Evolutionary conservation across 2,888 invertebrate genomes (phyloP).

Genomic region (Willowsia nigromaculata): DNA sequence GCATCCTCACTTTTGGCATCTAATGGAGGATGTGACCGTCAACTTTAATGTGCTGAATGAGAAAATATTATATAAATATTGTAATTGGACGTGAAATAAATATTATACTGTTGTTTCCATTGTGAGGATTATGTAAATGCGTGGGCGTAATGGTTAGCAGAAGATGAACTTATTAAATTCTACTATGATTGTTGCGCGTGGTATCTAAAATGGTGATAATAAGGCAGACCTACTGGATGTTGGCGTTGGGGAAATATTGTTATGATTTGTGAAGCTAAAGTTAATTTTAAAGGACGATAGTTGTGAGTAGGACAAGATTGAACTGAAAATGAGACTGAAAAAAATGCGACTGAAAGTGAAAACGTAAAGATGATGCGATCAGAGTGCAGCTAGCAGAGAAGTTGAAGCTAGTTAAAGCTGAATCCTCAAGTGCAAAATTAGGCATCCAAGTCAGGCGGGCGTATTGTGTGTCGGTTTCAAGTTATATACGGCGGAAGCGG

Average conservation of each 20-base stretch:
- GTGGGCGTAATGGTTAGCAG: neutral
- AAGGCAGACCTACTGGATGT: neutral
- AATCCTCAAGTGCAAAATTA: neutral
- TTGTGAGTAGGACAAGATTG: neutral
- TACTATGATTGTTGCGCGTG: neutral
- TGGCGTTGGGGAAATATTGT: neutral
- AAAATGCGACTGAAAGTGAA: neutral
- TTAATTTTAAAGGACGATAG: neutral
- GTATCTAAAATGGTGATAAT: neutral
- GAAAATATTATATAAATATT: constrained; percentile 10
- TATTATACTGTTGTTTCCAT: neutral
- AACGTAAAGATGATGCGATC: neutral
- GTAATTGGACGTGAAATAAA: neutral
- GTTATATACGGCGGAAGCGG: neutral
- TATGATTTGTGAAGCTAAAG: neutral
- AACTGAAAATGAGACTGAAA: neutral
- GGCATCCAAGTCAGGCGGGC: neutral
- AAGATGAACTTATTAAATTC: neutral
- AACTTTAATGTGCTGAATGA: constrained; percentile 42
- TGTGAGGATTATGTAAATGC: constrained; percentile 11
- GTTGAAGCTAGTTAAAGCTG: neutral
- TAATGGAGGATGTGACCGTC: constrained; percentile 47
- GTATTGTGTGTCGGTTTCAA: neutral
- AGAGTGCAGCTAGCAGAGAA: neutral
- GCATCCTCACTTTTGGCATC: constrained; percentile 27